Base-by-base conservation (phyloP, 1,140 invertebrate genomes). In the Drosophila simulans region DNA sequence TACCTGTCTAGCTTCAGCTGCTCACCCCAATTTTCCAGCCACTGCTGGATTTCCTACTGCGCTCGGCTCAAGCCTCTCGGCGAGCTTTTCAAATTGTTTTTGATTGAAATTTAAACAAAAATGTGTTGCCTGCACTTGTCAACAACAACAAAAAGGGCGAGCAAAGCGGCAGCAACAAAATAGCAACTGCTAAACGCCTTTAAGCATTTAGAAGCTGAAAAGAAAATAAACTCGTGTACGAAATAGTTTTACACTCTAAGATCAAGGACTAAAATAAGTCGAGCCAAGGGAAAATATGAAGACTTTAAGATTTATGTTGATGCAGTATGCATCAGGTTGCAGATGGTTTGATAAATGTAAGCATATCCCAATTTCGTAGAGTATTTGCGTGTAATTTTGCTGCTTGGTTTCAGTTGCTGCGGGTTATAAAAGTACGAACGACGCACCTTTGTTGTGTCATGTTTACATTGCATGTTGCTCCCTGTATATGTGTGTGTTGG, bases 91-190 rank as follows among this genome's bases (percentile, higher is more conserved):
- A 83, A 86, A 82, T 86, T 82, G 65, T 82, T 88, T 86, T 69
- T 79, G 51, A 86, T 88, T 70, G 75, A 86, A 89, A 83, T 88
- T 86, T 83, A 77, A 88, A 80, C 83, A 83, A 72, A 88, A 72
- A 57, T 64, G 62, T 56, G 49, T 62, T 59, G 49, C 64, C 51
- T 69, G 66, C 66, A 57, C 66, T 70, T 65, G 63, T 49, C 62
- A 72, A 72, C 59, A 81, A 71, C 39, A 73, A 34, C 40, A 60
- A 52, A 15, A 58, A 62, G 58, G 5, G 15, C 7, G 39, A 54
- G 35, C 40, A 57, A 35, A n/a, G 11, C 5, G n/a, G 2, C 39
- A 55, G 17, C 12, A 40, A 40, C 42, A 49, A 39, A 55, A 17
- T 31, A 63, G 15, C 17, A 34, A 39, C 11, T 34, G 35, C 68